A percentile compares a stretch with the other conserved stretches of the same genome.
Conservation (phyloP, 2,888 invertebrate species). For the Tortrix viridana region DNA sequence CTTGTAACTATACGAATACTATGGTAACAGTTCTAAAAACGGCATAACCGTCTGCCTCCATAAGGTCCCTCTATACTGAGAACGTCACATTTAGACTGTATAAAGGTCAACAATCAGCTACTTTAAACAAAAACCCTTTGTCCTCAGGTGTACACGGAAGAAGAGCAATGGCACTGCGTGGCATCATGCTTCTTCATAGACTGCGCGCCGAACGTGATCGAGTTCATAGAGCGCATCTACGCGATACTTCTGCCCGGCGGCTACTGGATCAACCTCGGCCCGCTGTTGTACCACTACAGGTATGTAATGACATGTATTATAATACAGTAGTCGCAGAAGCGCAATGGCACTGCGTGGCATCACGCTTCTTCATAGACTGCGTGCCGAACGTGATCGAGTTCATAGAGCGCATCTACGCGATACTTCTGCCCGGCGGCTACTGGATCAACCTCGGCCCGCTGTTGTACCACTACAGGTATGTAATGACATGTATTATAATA, state of each 20-base stretch:
- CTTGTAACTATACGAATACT: too few relatives aligned
- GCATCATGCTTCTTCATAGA: conserved; percentile 99
- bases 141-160: conserved; percentile 86
- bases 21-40: too few relatives aligned
- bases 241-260: conserved; percentile 95
- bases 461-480: conserved; percentile 92
- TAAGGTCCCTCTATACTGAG: too few relatives aligned
- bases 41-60: too few relatives aligned
- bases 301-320: conserved; percentile 38
- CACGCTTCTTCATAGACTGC: conserved; percentile 99
- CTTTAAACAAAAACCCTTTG: neutral
- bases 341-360: conserved; percentile 96
- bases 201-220: conserved; percentile 97
- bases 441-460: conserved; percentile 97
- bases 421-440: conserved; percentile 94
- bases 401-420: conserved; percentile 95
- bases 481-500: neutral
- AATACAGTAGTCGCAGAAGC: conserved; percentile 59
- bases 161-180: conserved; percentile 94
- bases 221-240: conserved; percentile 96
- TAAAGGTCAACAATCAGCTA: neutral
- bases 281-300: conserved; percentile 95
- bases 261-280: conserved; percentile 95
- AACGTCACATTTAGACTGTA: too few relatives aligned
- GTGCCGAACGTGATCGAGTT: conserved; percentile 98